phyloP scores from a whole-genome alignment of 1,140 invertebrate species.

The Trichonephila inaurata region DNA sequence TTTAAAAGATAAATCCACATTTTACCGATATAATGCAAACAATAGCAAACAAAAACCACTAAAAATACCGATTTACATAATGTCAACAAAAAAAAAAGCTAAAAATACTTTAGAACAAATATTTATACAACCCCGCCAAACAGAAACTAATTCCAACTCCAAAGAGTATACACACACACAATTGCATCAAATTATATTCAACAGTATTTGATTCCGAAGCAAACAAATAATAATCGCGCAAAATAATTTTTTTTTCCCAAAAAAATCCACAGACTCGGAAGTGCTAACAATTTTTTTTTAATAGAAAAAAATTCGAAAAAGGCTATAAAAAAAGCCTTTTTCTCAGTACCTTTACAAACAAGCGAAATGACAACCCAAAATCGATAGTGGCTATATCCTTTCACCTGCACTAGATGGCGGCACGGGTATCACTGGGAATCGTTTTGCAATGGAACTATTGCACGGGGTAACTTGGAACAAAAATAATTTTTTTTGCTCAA shows the following conservation, averaged over 20 bases:
- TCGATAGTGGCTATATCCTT: conserved; percentile 40
- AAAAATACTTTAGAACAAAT: neutral
- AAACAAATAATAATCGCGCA: neutral
- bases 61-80: no score
- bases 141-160: neutral
- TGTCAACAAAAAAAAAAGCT: neutral
- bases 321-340: conserved; percentile 38
- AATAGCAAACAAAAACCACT: no score
- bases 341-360: conserved; percentile 76
- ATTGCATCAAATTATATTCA: neutral
- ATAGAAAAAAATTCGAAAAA: conserved; percentile 19
- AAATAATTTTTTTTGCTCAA: conserved; percentile 37
- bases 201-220: neutral
- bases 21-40: no score
- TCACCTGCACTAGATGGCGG: conserved; percentile 55
- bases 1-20: no score
- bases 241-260: conserved; percentile 21
- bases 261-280: neutral
- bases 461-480: conserved; percentile 37
- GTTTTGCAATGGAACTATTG: neutral
- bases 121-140: no score
- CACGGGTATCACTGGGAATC: conserved; percentile 8
- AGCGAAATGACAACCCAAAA: conserved; percentile 64
- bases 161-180: neutral
- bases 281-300: neutral